These are phyloP conservation scores for Oryzias celebensis DNA, from an alignment of 2,113 vertebrate species.

Conservation along the genomic window DNA sequence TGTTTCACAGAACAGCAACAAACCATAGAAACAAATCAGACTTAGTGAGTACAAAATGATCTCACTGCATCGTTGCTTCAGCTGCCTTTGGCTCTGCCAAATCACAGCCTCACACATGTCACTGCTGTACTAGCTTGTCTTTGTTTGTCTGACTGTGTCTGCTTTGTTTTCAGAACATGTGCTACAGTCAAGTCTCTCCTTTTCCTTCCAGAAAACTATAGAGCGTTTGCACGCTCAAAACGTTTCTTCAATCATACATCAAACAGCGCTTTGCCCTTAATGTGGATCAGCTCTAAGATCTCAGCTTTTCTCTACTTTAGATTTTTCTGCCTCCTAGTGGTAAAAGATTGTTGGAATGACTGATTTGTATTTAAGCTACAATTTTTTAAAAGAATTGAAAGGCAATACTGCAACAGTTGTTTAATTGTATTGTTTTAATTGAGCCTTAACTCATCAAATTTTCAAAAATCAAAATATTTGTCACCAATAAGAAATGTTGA, in stretches of 20 bases:
- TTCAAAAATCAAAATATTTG: too few species aligned
- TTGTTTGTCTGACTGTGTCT: slow-evolving; percentile 14
- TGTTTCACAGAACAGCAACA: slow-evolving; percentile 29
- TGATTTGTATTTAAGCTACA: too few species aligned
- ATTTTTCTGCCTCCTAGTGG: slow-evolving; percentile 16
- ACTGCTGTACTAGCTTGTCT: slow-evolving; percentile 14
- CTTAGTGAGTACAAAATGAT: slow-evolving; percentile 39
- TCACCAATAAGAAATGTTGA: too few species aligned
- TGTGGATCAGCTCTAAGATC: neutral
- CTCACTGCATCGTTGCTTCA: slow-evolving; percentile 27
- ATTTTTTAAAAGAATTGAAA: too few species aligned
- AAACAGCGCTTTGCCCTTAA: neutral
- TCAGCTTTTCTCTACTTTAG: neutral
- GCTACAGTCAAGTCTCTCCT: slow-evolving; percentile 16
- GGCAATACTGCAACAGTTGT: too few species aligned
- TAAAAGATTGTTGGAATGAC: neutral
- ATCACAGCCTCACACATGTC: slow-evolving; percentile 14
- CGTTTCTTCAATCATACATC: neutral
- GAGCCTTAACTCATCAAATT: too few species aligned
- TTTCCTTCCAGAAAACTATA: neutral
- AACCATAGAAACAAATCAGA: slow-evolving; percentile 56
- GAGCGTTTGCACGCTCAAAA: neutral
- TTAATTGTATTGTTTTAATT: too few species aligned
- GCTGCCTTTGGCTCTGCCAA: slow-evolving; percentile 26
- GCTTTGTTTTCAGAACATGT: slow-evolving; percentile 30